Percentiles rank a stretch among this genome's conserved stretches.
phyloP scores from a whole-genome alignment of 2,113 vertebrate species.

The Naja naja region DNA sequence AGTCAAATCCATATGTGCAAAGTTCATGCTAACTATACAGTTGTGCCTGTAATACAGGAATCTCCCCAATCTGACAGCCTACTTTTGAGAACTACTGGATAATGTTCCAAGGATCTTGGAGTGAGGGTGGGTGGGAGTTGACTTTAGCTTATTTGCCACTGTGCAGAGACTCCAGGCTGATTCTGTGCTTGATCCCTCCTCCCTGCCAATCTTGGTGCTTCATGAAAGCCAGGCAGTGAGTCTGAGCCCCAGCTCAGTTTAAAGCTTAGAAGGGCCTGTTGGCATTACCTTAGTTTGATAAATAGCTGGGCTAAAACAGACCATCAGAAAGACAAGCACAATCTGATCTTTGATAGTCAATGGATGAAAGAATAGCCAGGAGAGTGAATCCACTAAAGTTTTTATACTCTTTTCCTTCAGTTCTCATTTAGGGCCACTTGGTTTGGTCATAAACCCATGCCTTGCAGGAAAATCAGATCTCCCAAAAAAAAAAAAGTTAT shows the following conservation, averaged over 20 bases:
- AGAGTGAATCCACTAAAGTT: slow-evolving; percentile 13
- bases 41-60: background rate
- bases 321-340: slow-evolving; percentile 1
- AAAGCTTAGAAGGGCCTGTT: background rate
- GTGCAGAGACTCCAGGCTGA: background rate
- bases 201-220: background rate
- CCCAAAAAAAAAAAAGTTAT: background rate
- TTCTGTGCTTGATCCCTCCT: background rate
- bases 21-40: background rate
- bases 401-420: background rate
- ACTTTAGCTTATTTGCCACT: background rate
- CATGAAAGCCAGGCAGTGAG: background rate
- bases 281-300: background rate
- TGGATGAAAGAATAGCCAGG: background rate
- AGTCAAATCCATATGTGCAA: background rate
- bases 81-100: background rate
- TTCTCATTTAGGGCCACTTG: background rate
- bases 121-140: background rate
- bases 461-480: background rate
- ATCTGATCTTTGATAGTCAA: background rate
- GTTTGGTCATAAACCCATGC: background rate
- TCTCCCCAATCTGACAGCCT: background rate
- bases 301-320: background rate
- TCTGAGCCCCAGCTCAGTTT: background rate
- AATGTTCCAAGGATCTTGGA: background rate